Conservation (phyloP, 2,888 invertebrate species). For the Chirona hameri region DNA sequence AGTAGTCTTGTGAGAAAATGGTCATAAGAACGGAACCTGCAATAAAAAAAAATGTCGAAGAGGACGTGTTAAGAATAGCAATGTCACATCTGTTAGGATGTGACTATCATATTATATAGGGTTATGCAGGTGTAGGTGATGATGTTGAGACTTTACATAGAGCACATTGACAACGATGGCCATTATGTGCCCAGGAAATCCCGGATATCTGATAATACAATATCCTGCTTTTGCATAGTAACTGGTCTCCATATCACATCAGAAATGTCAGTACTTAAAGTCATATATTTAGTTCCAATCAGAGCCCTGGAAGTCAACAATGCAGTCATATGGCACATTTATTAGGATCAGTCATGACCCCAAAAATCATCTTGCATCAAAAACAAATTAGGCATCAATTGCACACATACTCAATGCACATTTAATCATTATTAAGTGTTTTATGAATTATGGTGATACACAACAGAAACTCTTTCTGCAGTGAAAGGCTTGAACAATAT, state of each 20-base stretch:
- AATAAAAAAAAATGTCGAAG: background rate
- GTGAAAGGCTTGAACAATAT: no score
- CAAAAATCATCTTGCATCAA: background rate
- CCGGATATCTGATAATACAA: background rate
- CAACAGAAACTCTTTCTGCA: no score
- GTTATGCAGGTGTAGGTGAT: background rate
- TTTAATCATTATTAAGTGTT: no score
- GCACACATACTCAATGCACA: no score
- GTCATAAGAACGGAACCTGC: slow-evolving; percentile 28
- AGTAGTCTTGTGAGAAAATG: slow-evolving; percentile 23
- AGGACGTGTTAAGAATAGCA: background rate
- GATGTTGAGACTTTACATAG: background rate
- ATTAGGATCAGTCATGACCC: background rate
- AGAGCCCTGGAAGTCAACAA: background rate
- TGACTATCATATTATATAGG: background rate
- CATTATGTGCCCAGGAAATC: background rate
- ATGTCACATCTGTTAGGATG: background rate
- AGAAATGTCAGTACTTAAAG: background rate
- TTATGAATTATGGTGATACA: no score
- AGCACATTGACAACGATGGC: background rate
- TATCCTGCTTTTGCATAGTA: background rate
- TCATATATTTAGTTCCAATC: no score
- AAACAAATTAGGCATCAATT: no score
- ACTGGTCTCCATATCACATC: background rate
- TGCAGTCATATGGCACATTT: background rate